phyloP scores from a whole-genome alignment of 2,113 vertebrate genomes.

The Columba janthina region DNA sequence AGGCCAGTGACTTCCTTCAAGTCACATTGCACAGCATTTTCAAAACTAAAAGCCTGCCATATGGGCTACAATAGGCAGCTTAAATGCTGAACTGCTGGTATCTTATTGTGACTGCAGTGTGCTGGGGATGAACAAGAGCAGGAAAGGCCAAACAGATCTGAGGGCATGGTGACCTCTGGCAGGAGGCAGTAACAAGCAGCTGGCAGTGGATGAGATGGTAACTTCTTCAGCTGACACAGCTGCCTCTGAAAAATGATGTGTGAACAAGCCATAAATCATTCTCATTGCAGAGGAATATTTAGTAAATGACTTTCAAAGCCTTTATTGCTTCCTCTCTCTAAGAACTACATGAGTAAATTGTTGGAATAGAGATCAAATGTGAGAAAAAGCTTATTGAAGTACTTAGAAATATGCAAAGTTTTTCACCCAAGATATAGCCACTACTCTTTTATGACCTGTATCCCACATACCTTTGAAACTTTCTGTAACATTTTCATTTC shows the following conservation, averaged over 20 bases:
- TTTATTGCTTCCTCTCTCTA: not conserved
- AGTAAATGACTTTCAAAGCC: not conserved
- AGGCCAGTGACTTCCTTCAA: not conserved
- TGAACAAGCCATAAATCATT: not conserved
- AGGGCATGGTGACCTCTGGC: not conserved
- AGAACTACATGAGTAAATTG: not conserved
- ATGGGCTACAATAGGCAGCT: not conserved
- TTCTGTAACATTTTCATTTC: not conserved
- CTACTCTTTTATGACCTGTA: not conserved
- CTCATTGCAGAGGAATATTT: not conserved
- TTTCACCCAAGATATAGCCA: not conserved
- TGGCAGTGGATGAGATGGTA: not conserved
- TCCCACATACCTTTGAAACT: not conserved
- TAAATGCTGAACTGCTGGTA: not conserved
- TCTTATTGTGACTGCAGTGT: not conserved
- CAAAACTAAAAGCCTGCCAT: not conserved
- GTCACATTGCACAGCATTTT: not conserved
- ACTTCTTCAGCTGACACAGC: not conserved
- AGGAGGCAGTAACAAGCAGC: not conserved
- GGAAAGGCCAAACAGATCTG: not conserved
- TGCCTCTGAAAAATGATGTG: not conserved
- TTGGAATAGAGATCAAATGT: not conserved
- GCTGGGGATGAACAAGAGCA: not conserved
- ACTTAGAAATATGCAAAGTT: not conserved
- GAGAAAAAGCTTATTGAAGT: not conserved